These are phyloP conservation scores for Therioaphis trifolii DNA, from an alignment of 2,888 invertebrate genomes.

Conservation along the genomic window DNA sequence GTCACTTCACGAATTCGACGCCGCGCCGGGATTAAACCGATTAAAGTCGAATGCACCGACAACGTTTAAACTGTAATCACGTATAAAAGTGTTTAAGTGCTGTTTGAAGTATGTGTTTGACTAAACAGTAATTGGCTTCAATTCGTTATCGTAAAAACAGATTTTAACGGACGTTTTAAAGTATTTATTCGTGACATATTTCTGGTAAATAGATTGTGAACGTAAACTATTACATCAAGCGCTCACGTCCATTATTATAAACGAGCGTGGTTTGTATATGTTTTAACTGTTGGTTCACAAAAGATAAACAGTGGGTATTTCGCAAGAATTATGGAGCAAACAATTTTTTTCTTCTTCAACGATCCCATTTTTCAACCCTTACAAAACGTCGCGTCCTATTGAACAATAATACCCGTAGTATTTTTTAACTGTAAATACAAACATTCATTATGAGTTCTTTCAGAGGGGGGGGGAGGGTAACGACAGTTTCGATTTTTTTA, in stretches of 20 bases:
- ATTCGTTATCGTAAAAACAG: too few relatives aligned
- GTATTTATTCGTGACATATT: neutral
- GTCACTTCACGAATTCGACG: too few relatives aligned
- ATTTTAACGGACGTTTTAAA: neutral
- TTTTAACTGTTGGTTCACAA: neutral
- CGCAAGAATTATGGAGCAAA: slow-evolving; percentile 33
- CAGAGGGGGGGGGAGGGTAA: too few relatives aligned
- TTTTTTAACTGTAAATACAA: slow-evolving; percentile 34
- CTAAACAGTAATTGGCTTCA: too few relatives aligned
- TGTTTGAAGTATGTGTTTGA: too few relatives aligned
- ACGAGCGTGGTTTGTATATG: neutral
- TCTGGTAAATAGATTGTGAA: neutral
- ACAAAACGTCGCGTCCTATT: slow-evolving; percentile 29
- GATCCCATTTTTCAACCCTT: slow-evolving; percentile 19
- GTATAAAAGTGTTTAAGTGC: too few relatives aligned
- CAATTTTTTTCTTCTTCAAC: slow-evolving; percentile 7
- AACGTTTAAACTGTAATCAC: too few relatives aligned
- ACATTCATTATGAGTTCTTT: slow-evolving; percentile 22
- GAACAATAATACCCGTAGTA: slow-evolving; percentile 2
- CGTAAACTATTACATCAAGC: neutral
- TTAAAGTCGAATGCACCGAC: too few relatives aligned
- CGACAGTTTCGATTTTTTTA: slow-evolving; percentile 20
- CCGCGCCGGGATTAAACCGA: too few relatives aligned
- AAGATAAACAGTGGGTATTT: slow-evolving; percentile 30
- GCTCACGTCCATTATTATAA: slow-evolving; percentile 17